Conservation (phyloP, 2,797 vertebrate genomes). For the Fundulus diaphanus region DNA sequence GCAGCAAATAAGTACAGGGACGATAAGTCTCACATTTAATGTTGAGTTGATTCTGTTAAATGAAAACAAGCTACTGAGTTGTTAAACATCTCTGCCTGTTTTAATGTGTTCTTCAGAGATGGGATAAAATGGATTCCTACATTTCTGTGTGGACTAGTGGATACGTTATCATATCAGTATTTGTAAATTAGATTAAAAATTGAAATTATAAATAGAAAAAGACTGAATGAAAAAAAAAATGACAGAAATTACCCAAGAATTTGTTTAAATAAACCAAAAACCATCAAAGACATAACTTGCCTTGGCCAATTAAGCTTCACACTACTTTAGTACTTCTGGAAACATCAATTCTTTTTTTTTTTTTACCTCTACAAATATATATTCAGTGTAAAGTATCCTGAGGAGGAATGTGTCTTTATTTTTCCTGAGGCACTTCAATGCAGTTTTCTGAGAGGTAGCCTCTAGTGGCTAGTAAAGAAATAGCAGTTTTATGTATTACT, state of each 20-base stretch:
- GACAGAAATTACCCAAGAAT: background rate
- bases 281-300: background rate
- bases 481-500: background rate
- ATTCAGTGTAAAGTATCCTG: background rate
- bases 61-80: slow-evolving; percentile 20
- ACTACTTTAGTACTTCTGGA: background rate
- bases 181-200: too few relatives aligned
- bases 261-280: background rate
- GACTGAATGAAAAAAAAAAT: background rate
- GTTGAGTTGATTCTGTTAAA: slow-evolving; percentile 34
- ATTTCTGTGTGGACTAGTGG: background rate
- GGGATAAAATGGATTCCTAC: background rate
- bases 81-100: slow-evolving; percentile 23
- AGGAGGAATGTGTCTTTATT: background rate
- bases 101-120: slow-evolving; percentile 10
- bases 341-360: background rate
- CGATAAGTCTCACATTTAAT: slow-evolving; percentile 21
- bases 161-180: background rate
- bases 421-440: background rate
- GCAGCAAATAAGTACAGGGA: slow-evolving; percentile 31
- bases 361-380: background rate
- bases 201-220: background rate
- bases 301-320: background rate
- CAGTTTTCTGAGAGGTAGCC: background rate
- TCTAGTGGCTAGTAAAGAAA: slow-evolving; percentile 1